These are phyloP conservation scores for Spodoptera picta DNA, from an alignment of 2,888 invertebrate species.

Conservation along the genomic window DNA sequence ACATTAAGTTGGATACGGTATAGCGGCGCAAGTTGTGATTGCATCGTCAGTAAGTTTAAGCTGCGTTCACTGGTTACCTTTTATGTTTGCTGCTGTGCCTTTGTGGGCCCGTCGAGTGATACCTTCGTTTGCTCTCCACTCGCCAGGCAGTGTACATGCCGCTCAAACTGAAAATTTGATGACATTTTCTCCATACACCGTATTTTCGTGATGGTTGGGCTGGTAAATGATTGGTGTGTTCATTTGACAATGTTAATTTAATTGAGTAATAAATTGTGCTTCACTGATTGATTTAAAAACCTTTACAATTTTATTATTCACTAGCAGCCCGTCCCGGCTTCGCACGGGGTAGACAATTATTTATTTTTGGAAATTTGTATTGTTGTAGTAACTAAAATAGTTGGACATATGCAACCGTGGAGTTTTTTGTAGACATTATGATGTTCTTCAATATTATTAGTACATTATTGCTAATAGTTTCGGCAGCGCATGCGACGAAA, in stretches of 20 bases:
- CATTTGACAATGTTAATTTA: background rate
- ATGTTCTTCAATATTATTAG: too few relatives aligned
- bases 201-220: constrained; percentile 16
- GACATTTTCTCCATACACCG: constrained; percentile 38
- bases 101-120: constrained; percentile 68
- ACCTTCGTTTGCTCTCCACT: constrained; percentile 77
- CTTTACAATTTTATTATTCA: too few relatives aligned
- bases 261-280: background rate
- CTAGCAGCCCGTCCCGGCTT: too few relatives aligned
- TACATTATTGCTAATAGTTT: too few relatives aligned
- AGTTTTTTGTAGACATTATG: too few relatives aligned
- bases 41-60: constrained; percentile 78
- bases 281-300: too few relatives aligned
- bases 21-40: constrained; percentile 79
- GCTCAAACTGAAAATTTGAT: constrained; percentile 61
- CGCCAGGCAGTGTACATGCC: constrained; percentile 59
- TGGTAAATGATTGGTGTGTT: constrained; percentile 17
- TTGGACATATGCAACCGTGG: too few relatives aligned
- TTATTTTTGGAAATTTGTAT: too few relatives aligned
- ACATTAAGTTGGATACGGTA: constrained; percentile 66
- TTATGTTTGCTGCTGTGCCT: constrained; percentile 76
- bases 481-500: too few relatives aligned
- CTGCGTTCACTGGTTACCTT: constrained; percentile 74
- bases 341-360: too few relatives aligned
- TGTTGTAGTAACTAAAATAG: too few relatives aligned